phyloP scores from a whole-genome alignment of 2,888 invertebrate species.

The Volucella bombylans region DNA sequence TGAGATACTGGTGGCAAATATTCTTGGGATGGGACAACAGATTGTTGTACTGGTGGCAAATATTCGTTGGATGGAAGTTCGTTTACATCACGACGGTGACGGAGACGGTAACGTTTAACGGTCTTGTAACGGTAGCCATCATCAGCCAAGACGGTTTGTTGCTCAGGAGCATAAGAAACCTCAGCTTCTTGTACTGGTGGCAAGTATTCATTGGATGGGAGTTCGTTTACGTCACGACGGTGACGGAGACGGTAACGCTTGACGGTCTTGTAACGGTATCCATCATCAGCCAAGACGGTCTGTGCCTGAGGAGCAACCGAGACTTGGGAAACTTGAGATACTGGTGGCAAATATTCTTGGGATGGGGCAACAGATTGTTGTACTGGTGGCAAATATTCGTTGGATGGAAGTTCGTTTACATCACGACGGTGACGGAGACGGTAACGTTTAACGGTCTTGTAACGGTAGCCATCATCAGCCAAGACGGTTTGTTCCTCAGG shows the following conservation, averaged over 20 bases:
- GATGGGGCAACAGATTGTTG: constrained; percentile 66
- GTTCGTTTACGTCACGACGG: constrained; percentile 77
- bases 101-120: constrained; percentile 74
- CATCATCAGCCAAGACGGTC: constrained; percentile 56
- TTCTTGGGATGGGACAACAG: constrained; percentile 61
- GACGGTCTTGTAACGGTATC: constrained; percentile 71
- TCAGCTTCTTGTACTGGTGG: constrained; percentile 75
- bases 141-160: constrained; percentile 61
- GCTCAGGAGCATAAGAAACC: constrained; percentile 30
- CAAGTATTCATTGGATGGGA: constrained; percentile 79
- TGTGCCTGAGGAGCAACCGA: constrained; percentile 46
- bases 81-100: constrained; percentile 77
- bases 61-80: constrained; percentile 76
- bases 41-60: constrained; percentile 74
- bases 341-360: constrained; percentile 62
- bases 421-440: constrained; percentile 77
- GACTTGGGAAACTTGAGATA: not conserved
- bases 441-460: constrained; percentile 77
- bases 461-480: constrained; percentile 75
- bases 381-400: constrained; percentile 75
- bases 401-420: constrained; percentile 76
- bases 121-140: constrained; percentile 78
- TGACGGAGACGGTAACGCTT: constrained; percentile 62
- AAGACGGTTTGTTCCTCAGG: constrained; percentile 41
- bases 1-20: constrained; percentile 38